Percentiles rank a stretch among this genome's conserved stretches.
phyloP scores from a whole-genome alignment of 2,888 invertebrate species.

The Diloba caeruleocephala region DNA sequence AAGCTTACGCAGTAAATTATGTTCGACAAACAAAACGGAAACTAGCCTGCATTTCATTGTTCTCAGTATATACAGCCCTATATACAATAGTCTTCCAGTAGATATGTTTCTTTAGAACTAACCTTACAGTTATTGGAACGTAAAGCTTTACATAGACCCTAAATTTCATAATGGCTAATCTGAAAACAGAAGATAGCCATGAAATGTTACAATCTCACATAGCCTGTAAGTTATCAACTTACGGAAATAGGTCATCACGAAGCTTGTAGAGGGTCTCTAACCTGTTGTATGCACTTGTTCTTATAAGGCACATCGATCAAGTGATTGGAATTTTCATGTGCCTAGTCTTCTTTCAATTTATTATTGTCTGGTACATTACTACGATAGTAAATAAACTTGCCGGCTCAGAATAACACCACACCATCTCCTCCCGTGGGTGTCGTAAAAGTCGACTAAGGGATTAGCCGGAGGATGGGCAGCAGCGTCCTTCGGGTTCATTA shows the following conservation, averaged over 20 bases:
- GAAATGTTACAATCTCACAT: conserved; percentile 19
- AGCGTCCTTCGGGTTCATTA: too few relatives aligned
- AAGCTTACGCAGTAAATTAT: conserved; percentile 43
- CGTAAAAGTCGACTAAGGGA: too few relatives aligned
- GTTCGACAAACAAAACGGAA: conserved; percentile 43
- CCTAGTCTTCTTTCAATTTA: too few relatives aligned
- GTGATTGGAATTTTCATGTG: not conserved
- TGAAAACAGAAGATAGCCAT: conserved; percentile 13
- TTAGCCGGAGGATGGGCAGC: too few relatives aligned
- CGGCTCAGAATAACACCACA: too few relatives aligned
- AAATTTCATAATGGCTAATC: not conserved
- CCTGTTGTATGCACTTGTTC: not conserved
- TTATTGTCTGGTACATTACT: too few relatives aligned
- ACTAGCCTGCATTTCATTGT: conserved; percentile 52
- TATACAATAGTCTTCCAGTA: conserved; percentile 15
- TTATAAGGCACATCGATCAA: not conserved
- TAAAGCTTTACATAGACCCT: too few relatives aligned
- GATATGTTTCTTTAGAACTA: too few relatives aligned
- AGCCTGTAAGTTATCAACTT: conserved; percentile 35
- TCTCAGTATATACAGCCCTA: conserved; percentile 17
- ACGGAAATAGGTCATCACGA: conserved; percentile 40
- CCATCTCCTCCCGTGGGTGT: too few relatives aligned
- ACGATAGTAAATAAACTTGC: too few relatives aligned
- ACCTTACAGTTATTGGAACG: too few relatives aligned
- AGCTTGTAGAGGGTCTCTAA: conserved; percentile 15